These are phyloP conservation scores for Synergus gifuensis DNA, from an alignment of 2,888 invertebrate genomes.

Conservation along the genomic window DNA sequence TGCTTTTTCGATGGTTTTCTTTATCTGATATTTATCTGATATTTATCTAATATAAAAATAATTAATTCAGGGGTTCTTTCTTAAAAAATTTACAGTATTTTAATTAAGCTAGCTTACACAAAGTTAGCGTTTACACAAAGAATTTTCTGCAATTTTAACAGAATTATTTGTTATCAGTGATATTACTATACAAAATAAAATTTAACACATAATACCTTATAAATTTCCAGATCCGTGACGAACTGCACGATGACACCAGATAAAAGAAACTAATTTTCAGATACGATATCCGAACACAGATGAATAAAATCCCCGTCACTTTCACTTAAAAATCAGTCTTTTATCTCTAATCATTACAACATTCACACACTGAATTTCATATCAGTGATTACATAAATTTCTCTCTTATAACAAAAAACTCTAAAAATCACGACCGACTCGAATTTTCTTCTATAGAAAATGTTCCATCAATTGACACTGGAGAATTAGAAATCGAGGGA, in stretches of 20 bases:
- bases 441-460: background rate
- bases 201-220: conserved; percentile 13
- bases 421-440: background rate
- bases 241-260: conserved; percentile 4
- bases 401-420: background rate
- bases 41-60: no score
- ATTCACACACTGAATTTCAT: background rate
- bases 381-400: background rate
- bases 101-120: no score
- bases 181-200: background rate
- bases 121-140: no score
- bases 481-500: background rate
- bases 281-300: background rate
- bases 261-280: background rate
- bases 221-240: conserved; percentile 10
- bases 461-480: background rate
- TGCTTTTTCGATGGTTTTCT: no score
- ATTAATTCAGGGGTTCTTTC: no score
- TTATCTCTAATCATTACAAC: background rate
- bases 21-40: no score
- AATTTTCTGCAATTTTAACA: no score
- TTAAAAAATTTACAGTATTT: no score
- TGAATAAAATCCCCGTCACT: background rate
- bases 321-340: background rate
- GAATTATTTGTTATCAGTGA: no score